phyloP scores from a whole-genome alignment of 1,140 invertebrate genomes.

The Drosophila quadrilineata region DNA sequence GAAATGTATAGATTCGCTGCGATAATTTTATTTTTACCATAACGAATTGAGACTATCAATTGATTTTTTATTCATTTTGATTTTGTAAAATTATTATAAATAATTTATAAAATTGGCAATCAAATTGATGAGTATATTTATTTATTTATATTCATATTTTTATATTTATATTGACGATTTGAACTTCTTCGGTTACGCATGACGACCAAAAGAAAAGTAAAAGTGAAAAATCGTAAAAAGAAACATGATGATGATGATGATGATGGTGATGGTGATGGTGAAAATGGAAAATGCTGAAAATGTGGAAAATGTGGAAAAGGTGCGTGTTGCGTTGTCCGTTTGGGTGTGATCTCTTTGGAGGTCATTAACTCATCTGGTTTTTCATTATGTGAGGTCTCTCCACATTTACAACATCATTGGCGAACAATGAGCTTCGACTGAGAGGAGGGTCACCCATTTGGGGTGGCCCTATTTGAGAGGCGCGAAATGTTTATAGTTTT shows the following conservation, averaged over 20 bases:
- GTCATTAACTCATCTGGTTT: conserved; percentile 41
- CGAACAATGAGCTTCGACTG: not conserved
- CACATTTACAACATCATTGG: not conserved
- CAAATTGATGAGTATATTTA: not conserved
- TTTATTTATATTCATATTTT: not conserved
- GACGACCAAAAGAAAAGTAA: conserved; percentile 54
- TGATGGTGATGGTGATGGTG: too few species aligned
- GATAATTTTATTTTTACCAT: not conserved
- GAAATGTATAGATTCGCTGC: not conserved
- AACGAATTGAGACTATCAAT: not conserved
- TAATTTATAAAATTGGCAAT: not conserved
- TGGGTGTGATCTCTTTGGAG: not conserved
- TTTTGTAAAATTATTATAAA: not conserved
- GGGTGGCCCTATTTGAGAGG: too few species aligned
- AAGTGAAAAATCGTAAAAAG: conserved; percentile 49
- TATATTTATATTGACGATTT: not conserved
- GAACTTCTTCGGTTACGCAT: conserved; percentile 53
- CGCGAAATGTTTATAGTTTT: conserved; percentile 33
- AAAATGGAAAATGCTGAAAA: conserved; percentile 1
- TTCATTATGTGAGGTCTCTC: too few species aligned
- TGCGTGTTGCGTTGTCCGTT: conserved; percentile 34
- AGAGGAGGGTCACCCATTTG: conserved; percentile 7
- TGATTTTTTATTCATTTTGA: not conserved
- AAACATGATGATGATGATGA: too few species aligned
- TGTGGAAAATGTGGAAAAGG: conserved; percentile 48